phyloP scores from a whole-genome alignment of 2,797 vertebrate species.

The Poeciliopsis presidionis region DNA sequence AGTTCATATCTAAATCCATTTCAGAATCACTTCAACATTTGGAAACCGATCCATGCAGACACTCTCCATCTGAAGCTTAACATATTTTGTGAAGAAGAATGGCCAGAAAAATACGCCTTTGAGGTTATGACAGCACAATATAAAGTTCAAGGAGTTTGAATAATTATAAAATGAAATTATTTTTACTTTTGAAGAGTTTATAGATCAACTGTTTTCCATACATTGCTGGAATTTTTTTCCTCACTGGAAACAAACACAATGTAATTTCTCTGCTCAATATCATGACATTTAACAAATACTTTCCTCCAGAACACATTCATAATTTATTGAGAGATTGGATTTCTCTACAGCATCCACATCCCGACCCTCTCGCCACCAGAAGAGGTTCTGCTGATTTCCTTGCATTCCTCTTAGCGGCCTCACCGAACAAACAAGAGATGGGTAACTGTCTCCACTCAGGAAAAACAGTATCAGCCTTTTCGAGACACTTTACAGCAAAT shows the following conservation, averaged over 20 bases:
- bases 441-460: constrained; percentile 3
- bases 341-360: constrained; percentile 40
- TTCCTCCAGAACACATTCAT: constrained; percentile 71
- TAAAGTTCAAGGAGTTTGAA: not conserved
- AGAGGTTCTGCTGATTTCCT: constrained; percentile 4
- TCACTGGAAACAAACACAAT: constrained; percentile 31
- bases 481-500: constrained; percentile 22
- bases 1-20: not conserved
- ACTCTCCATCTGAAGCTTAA: not conserved
- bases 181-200: not conserved
- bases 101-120: not conserved
- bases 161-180: not conserved
- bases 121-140: not conserved
- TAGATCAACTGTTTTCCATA: not conserved
- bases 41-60: not conserved
- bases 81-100: not conserved
- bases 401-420: constrained; percentile 10
- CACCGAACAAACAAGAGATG: not conserved
- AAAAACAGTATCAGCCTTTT: constrained; percentile 9
- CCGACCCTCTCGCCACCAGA: not conserved
- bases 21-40: not conserved
- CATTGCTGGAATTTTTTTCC: not conserved
- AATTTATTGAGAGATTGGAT: constrained; percentile 70
- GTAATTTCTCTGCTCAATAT: constrained; percentile 63
- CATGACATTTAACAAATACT: constrained; percentile 73